These are phyloP conservation scores for Todiramphus saurophagus DNA, from an alignment of 2,113 vertebrate genomes.

Conservation along the genomic window DNA sequence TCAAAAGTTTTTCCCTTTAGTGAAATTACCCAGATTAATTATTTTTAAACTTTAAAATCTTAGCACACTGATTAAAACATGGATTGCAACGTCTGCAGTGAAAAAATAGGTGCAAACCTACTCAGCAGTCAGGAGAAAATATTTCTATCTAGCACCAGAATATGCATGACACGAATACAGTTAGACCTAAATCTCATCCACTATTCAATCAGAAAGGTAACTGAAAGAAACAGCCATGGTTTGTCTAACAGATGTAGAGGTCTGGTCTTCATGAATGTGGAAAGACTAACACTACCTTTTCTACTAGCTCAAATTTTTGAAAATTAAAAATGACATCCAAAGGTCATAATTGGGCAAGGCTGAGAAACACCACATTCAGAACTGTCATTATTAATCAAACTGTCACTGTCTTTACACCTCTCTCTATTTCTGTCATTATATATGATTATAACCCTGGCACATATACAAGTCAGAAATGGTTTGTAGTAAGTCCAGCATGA, in stretches of 20 bases:
- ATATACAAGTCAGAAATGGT: too few species aligned
- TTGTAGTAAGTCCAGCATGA: not conserved
- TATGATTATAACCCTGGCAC: not conserved
- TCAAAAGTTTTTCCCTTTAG: not conserved
- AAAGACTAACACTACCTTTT: not conserved
- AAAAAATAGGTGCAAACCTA: not conserved
- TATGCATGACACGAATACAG: not conserved
- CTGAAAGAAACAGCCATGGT: not conserved
- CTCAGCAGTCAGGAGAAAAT: not conserved
- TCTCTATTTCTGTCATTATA: not conserved
- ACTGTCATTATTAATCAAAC: not conserved
- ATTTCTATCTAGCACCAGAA: not conserved
- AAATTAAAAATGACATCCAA: constrained; percentile 26
- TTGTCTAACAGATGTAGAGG: not conserved
- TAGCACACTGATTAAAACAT: not conserved
- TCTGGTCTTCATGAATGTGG: not conserved
- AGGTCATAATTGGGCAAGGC: not conserved
- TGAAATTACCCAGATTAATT: not conserved
- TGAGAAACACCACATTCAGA: not conserved
- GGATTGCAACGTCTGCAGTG: not conserved
- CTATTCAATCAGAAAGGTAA: not conserved
- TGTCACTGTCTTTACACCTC: not conserved
- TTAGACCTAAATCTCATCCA: not conserved
- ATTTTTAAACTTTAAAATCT: not conserved
- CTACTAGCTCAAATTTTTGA: not conserved